Conservation (phyloP, 2,113 vertebrate genomes). For the Albula goreensis region DNA sequence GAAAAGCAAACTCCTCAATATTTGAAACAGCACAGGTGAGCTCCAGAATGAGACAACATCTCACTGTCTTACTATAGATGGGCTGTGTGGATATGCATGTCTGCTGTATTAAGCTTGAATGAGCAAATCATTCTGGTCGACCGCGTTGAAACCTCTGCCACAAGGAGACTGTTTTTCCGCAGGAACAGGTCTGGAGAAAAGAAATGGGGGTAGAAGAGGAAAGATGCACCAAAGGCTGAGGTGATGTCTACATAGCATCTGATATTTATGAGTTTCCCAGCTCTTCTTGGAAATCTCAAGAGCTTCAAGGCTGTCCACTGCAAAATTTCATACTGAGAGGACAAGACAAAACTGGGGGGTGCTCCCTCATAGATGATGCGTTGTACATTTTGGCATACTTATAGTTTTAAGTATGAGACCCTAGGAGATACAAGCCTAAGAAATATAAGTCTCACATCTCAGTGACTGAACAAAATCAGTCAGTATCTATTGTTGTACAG, state of each 20-base stretch:
- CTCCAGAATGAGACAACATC: not conserved
- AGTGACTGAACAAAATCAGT: too few species aligned
- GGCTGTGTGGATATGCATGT: not conserved
- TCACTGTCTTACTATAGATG: not conserved
- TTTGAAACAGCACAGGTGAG: not conserved
- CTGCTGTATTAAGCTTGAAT: not conserved
- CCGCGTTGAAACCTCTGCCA: not conserved
- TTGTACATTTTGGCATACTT: not conserved
- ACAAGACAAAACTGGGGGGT: not conserved
- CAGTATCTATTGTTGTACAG: too few species aligned
- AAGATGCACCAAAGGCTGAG: not conserved
- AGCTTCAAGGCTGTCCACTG: not conserved
- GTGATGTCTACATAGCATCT: not conserved
- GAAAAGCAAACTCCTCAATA: not conserved
- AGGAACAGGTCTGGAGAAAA: slow-evolving; percentile 23
- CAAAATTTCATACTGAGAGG: not conserved
- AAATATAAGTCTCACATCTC: not conserved
- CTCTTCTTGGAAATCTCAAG: not conserved
- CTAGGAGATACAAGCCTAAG: not conserved
- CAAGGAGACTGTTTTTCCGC: not conserved
- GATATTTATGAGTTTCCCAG: not conserved
- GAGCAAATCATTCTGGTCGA: not conserved
- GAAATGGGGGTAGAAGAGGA: not conserved
- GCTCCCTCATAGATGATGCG: not conserved
- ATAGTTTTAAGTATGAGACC: not conserved